Base-by-base conservation (phyloP, 30 jellyfish, hydroid and myxozoan species). In the Chironex yamaguchii region DNA sequence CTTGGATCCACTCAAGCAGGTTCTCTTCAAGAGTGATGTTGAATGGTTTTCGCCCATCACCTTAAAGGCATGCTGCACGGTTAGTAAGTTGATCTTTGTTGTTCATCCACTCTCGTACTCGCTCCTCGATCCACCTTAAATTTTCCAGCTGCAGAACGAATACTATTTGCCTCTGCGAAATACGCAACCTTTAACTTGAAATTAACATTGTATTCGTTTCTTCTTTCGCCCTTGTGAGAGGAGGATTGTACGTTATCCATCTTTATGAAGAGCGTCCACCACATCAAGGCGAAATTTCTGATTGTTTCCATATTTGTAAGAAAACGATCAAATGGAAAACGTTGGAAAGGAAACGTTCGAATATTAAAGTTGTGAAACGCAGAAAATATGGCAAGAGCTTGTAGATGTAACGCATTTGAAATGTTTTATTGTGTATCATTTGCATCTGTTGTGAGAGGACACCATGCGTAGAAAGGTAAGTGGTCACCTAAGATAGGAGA, bases 31-130 rank as follows among this genome's bases (percentile, higher is more conserved):
- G 58, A 6, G 9, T 17, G 17, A 6, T 67, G 67, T 20, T 22
- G 22, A 11, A 6, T 14, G 6, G 22, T 22, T 67, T 67, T 12
- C 67, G 70, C 12, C 67, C 29, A 12, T 29, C 81, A 17, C 81
- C n/a, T n/a, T n/a, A n/a, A n/a, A n/a, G n/a, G n/a, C n/a, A n/a
- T n/a, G n/a, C n/a, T n/a, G n/a, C n/a, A n/a, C n/a, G n/a, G n/a
- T n/a, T n/a, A n/a, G n/a, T n/a, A n/a, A n/a, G n/a, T n/a, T n/a
- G n/a, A n/a, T n/a, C n/a, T 67, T 67, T 70, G 22, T 67, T 29
- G 71, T 33, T 67, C 71, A 67, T 70, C 81, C 81, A 67, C 12
- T 67, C 17, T 12, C 81, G 81, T 14, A 29, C 71, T 67, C 81
- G 22, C 70, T n/a, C 29, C 29, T 12, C 81, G 81, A 70, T 67